These are phyloP conservation scores for Elgaria multicarinata DNA, from an alignment of 2,113 vertebrate genomes.

Conservation along the genomic window DNA sequence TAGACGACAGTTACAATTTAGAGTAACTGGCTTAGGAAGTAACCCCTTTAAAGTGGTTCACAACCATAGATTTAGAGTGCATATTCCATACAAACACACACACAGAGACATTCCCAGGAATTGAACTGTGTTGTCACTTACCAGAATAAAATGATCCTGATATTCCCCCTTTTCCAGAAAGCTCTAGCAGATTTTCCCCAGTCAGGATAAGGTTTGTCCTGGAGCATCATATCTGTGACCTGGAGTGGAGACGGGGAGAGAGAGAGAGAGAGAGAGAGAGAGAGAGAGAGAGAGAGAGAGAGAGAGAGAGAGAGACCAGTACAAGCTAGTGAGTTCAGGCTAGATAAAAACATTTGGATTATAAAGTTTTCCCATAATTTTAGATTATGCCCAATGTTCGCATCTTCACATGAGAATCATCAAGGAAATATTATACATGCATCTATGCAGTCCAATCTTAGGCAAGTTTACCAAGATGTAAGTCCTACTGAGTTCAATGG, in stretches of 20 bases:
- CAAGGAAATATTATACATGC: neutral
- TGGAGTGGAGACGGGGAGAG: slow-evolving; percentile 53
- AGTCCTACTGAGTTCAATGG: neutral
- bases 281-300: neutral
- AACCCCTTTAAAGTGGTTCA: neutral
- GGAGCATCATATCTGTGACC: slow-evolving; percentile 99
- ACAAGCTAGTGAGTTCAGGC: neutral
- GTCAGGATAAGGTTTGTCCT: slow-evolving; percentile 93
- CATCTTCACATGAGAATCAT: neutral
- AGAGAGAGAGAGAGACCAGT: neutral
- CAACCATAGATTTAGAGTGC: neutral
- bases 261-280: neutral
- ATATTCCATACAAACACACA: neutral
- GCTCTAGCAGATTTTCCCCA: slow-evolving; percentile 93
- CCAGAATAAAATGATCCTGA: slow-evolving; percentile 97
- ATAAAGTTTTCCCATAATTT: neutral
- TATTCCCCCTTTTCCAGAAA: slow-evolving; percentile 95
- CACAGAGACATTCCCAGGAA: slow-evolving; percentile 30
- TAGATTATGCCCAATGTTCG: neutral
- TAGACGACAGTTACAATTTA: neutral
- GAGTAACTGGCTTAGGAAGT: neutral
- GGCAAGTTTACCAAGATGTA: neutral
- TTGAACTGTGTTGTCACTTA: slow-evolving; percentile 65
- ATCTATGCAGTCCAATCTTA: neutral
- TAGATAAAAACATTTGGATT: neutral